phyloP scores from a whole-genome alignment of 1,140 invertebrate species.

The Mya arenaria region DNA sequence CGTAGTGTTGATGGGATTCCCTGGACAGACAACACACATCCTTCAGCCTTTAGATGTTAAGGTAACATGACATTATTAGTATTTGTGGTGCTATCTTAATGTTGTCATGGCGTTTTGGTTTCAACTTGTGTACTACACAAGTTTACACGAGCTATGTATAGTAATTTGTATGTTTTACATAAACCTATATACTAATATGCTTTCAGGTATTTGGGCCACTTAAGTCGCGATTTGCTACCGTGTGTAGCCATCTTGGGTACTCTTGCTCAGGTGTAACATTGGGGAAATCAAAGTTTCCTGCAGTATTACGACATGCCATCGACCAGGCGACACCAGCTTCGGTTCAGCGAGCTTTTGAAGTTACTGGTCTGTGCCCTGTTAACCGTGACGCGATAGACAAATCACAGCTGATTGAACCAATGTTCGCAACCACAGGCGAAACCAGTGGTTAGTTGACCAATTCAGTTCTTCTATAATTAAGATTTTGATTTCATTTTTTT shows the following conservation, averaged over 20 bases:
- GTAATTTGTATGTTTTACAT: too few relatives aligned
- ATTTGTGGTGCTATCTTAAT: not conserved
- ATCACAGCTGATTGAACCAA: not conserved
- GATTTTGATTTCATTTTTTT: too few relatives aligned
- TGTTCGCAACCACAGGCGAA: not conserved
- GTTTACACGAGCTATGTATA: not conserved
- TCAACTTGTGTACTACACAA: not conserved
- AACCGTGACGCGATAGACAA: not conserved
- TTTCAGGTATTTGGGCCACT: not conserved
- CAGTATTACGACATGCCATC: not conserved
- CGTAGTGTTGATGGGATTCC: constrained; percentile 44
- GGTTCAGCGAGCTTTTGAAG: not conserved
- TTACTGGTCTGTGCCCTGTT: not conserved
- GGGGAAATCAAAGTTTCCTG: not conserved
- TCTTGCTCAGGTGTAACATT: not conserved
- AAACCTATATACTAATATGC: too few relatives aligned
- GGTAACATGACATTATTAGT: not conserved
- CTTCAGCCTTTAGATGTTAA: constrained; percentile 56
- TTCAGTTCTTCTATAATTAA: too few relatives aligned
- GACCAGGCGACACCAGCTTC: constrained; percentile 4
- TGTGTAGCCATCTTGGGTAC: not conserved
- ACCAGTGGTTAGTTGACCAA: too few relatives aligned
- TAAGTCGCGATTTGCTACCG: not conserved
- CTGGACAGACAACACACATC: constrained; percentile 48
- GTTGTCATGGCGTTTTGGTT: not conserved